Conservation (phyloP, 2,888 invertebrate species). For the Oithona nana region DNA sequence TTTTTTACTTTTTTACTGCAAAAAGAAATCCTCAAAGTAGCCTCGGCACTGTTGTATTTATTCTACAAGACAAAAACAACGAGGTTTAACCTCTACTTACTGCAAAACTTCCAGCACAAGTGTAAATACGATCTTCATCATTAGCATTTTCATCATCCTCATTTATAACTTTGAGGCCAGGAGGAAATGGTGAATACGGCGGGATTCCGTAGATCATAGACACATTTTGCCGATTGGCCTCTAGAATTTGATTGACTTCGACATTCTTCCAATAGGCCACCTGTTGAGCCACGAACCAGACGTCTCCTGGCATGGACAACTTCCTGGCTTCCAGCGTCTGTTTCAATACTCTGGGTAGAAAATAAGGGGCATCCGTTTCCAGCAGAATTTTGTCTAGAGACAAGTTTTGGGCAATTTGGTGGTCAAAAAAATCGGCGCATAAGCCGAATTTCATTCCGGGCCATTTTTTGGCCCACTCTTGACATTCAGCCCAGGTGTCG, state of each 20-base stretch:
- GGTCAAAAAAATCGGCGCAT: background rate
- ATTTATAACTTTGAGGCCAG: too few relatives aligned
- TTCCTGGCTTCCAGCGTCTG: background rate
- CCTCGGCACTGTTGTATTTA: too few relatives aligned
- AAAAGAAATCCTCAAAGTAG: too few relatives aligned
- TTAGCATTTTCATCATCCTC: too few relatives aligned
- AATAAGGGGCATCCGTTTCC: constrained; percentile 12
- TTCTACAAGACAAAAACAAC: too few relatives aligned
- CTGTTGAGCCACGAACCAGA: background rate
- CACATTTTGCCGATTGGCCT: background rate
- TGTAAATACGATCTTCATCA: too few relatives aligned
- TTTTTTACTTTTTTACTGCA: too few relatives aligned
- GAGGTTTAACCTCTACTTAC: too few relatives aligned
- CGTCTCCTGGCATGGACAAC: background rate
- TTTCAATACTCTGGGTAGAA: background rate
- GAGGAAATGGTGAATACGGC: too few relatives aligned
- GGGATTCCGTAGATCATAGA: background rate
- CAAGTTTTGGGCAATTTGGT: background rate
- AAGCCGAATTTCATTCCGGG: background rate
- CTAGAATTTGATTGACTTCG: background rate
- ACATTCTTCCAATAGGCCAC: background rate
- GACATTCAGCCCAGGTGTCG: background rate
- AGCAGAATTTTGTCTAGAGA: background rate
- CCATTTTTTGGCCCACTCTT: background rate
- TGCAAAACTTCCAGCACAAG: too few relatives aligned